Evolutionary conservation across 2,888 invertebrate species (phyloP), one percentile per base, ranked within the genome.

Genomic region (Dusona sp.): DNA sequence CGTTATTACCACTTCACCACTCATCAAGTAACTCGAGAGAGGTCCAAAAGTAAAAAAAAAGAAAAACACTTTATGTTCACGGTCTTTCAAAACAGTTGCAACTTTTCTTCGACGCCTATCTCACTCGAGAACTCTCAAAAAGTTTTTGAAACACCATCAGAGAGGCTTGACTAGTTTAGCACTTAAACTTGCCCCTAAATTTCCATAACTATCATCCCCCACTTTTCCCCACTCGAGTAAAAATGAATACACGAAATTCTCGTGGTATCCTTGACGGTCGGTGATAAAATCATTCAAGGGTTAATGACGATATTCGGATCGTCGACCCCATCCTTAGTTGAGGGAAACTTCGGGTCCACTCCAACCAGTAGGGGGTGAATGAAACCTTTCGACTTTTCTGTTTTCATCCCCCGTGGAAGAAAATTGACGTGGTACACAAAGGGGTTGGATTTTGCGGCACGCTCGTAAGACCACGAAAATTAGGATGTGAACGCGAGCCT

Each of bases 81-180:
- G 72, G 22, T 51, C 19, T 16, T 33, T 4, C 19, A 51, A 2
- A 29, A 9, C 8, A 9, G 36, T 51, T 22, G 29, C n/a, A 33
- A 51, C 29, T 72, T 72, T 51, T 19, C 48, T n/a, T 45, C 67
- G 67, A 22, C 33, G 22, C 67, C 25, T 70, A 70, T 70, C 45
- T 48, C 70, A 45, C 45, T 29, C 16, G 25, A 45, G 48, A 16
- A 70, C 70, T 8, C 45, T 70, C n/a, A 8, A 19, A 29, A 45
- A 70, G 25, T 70, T 45, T 45, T 70, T 9, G 51, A 48, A 51
- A 51, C n/a, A 45, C n/a, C 51, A 33, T 51, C 51, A 22, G 6
- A 22, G 72, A n/a, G 42, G 25, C 25, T 16, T 29, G 45, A 45
- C 45, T 29, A 16, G 29, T 61, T 29, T 0, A 61, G 45, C 70